Percentiles rank a stretch among this genome's conserved stretches.
Evolutionary conservation across 2,888 invertebrate species (phyloP).

Genomic region (Drosophila multiciliata): DNA sequence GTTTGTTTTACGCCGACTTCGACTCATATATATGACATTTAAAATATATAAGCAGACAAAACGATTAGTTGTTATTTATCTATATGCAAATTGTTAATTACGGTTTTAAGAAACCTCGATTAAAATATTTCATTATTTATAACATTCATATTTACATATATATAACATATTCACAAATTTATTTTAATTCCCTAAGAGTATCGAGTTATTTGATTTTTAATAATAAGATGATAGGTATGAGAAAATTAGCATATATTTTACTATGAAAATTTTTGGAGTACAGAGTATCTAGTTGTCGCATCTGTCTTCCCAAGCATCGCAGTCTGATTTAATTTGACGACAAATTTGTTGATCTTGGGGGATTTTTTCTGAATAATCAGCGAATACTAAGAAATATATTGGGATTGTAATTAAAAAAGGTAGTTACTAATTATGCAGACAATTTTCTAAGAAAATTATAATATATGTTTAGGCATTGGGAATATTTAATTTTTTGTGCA

Average conservation of each 20-base stretch:
- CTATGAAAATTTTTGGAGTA: neutral
- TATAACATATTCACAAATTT: neutral
- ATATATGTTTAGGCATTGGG: neutral
- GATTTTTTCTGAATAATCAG: conserved; percentile 16
- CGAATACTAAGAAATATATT: conserved; percentile 15
- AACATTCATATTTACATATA: neutral
- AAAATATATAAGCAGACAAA: neutral
- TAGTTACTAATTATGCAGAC: neutral
- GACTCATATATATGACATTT: no score
- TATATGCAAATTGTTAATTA: neutral
- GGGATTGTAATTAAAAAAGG: neutral
- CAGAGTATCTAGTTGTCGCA: conserved; percentile 1
- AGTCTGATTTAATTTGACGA: neutral
- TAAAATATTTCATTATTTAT: no score
- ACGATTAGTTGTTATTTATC: neutral
- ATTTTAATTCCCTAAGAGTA: no score
- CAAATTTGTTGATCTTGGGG: neutral
- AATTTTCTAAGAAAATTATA: neutral
- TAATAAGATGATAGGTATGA: neutral
- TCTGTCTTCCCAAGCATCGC: neutral
- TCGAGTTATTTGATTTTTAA: neutral
- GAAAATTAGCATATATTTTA: neutral
- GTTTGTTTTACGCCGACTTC: neutral
- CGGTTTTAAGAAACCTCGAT: neutral
- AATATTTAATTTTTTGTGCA: neutral